Percentiles rank a stretch among this genome's conserved stretches.
Evolutionary conservation across 1,140 invertebrate species (phyloP).

Genomic region (Microplitis mediator): DNA sequence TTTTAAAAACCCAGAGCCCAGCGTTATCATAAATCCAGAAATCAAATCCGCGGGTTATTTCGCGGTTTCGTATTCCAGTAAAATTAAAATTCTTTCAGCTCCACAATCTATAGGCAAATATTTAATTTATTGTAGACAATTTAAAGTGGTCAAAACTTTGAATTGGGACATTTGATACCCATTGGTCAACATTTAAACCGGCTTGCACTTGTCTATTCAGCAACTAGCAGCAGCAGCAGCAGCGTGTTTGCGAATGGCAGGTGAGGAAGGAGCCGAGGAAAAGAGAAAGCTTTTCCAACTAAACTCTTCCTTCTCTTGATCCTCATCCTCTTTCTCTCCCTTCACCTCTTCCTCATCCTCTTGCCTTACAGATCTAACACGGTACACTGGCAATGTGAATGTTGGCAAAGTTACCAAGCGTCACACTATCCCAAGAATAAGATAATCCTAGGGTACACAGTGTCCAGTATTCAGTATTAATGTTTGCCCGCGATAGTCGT

Average conservation of each 20-base stretch:
- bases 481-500: slow-evolving; percentile 60
- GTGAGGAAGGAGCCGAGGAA: not conserved
- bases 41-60: too few species aligned
- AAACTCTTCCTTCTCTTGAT: too few species aligned
- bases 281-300: too few species aligned
- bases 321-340: not conserved
- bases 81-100: too few species aligned
- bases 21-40: too few species aligned
- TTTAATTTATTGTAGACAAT: too few species aligned
- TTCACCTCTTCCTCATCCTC: not conserved
- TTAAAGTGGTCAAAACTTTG: not conserved
- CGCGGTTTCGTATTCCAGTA: too few species aligned
- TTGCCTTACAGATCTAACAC: slow-evolving; percentile 15
- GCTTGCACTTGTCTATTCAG: too few species aligned
- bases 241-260: slow-evolving; percentile 24
- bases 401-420: slow-evolving; percentile 22
- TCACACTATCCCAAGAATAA: slow-evolving; percentile 54
- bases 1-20: not conserved
- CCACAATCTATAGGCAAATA: too few species aligned
- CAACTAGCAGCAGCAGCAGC: too few species aligned
- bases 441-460: slow-evolving; percentile 56
- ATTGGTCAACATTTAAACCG: slow-evolving; percentile 33
- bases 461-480: slow-evolving; percentile 50
- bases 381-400: not conserved
- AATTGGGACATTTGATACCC: slow-evolving; percentile 20